Conservation (phyloP, 1,140 invertebrate genomes). For the Solen grandis region DNA sequence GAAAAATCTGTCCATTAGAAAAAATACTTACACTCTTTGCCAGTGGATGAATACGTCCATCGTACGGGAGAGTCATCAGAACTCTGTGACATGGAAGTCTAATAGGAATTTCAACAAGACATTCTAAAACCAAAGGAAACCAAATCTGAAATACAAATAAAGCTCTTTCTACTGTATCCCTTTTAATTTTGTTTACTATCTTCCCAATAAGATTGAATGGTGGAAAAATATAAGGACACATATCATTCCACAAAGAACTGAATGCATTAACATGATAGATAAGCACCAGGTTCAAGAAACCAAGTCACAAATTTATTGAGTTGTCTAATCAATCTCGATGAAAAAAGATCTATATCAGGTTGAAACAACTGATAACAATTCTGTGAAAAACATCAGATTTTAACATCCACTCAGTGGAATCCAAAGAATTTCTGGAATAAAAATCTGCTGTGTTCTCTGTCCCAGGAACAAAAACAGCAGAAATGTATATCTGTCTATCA, state of each 20-base stretch:
- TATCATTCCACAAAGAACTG: background rate
- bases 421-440: constrained; percentile 23
- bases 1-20: too few species aligned
- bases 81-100: background rate
- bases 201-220: too few species aligned
- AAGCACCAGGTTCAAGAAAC: constrained; percentile 8
- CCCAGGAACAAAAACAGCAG: constrained; percentile 28
- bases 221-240: constrained; percentile 18
- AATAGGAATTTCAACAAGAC: background rate
- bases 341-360: constrained; percentile 44
- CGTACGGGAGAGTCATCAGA: background rate
- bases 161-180: background rate
- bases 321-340: constrained; percentile 35
- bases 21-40: too few species aligned
- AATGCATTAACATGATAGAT: constrained; percentile 12
- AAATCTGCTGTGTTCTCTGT: too few species aligned
- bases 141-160: constrained; percentile 4
- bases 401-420: constrained; percentile 45
- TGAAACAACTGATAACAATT: background rate
- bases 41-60: too few species aligned
- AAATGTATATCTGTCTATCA: constrained; percentile 29
- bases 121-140: constrained; percentile 15
- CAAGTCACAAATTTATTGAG: constrained; percentile 21
- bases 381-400: constrained; percentile 22
- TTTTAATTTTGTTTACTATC: constrained; percentile 8